phyloP scores from a whole-genome alignment of 2,888 invertebrate species.

The Troglohyphantes excavatus region DNA sequence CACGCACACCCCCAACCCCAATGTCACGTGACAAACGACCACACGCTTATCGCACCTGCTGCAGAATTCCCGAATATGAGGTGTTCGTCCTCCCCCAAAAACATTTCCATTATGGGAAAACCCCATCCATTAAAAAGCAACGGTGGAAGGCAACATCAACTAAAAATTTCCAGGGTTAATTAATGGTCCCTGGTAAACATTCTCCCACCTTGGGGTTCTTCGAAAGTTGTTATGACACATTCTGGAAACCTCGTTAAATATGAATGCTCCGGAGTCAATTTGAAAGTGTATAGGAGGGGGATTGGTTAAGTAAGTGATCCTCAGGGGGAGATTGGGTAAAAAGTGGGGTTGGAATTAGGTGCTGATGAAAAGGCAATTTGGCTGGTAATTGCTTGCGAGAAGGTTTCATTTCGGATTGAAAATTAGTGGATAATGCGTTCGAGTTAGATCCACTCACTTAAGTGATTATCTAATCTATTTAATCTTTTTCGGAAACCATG shows the following conservation, averaged over 20 bases:
- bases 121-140: too few relatives aligned
- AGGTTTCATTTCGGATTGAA: too few relatives aligned
- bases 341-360: neutral
- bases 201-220: neutral
- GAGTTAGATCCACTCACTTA: too few relatives aligned
- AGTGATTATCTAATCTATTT: too few relatives aligned
- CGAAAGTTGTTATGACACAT: slow-evolving; percentile 18
- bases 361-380: neutral
- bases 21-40: slow-evolving; percentile 26
- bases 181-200: slow-evolving; percentile 23
- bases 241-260: slow-evolving; percentile 27
- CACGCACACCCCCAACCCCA: neutral
- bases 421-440: too few relatives aligned
- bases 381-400: too few relatives aligned
- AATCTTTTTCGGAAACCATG: too few relatives aligned
- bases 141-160: too few relatives aligned
- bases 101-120: too few relatives aligned
- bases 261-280: slow-evolving; percentile 17
- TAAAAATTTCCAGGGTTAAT: slow-evolving; percentile 15
- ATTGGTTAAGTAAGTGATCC: neutral
- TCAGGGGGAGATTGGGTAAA: neutral
- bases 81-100: too few relatives aligned
- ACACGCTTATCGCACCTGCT: slow-evolving; percentile 12
- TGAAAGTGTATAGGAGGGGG: neutral
- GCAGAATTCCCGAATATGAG: neutral